phyloP scores from a whole-genome alignment of 64 coral and sea anemone species.

The Porites australiensis region DNA sequence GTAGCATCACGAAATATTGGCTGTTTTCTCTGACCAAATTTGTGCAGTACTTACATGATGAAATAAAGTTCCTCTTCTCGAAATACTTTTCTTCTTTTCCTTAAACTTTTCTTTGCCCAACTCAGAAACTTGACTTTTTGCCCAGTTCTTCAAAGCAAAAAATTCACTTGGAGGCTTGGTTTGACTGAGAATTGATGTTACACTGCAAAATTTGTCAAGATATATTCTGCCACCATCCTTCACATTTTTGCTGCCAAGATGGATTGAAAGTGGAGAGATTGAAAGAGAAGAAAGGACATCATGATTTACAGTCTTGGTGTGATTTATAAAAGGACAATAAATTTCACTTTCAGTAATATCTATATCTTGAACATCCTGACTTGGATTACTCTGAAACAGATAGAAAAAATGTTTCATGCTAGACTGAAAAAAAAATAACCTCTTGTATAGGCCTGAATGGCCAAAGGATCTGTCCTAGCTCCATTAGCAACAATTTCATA shows the following conservation, averaged over 20 bases:
- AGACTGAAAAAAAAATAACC: background rate
- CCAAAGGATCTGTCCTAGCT: no score
- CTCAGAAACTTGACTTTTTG: constrained; percentile 75
- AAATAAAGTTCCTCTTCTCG: constrained; percentile 72
- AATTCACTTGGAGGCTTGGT: constrained; percentile 84
- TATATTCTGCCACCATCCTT: constrained; percentile 55
- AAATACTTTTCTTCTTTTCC: constrained; percentile 66
- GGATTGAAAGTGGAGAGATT: background rate
- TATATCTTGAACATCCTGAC: constrained; percentile 4
- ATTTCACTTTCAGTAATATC: background rate
- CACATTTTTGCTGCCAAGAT: background rate
- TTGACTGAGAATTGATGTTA: constrained; percentile 81
- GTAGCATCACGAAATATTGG: no score
- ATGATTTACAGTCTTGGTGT: background rate
- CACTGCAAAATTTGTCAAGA: constrained; percentile 74
- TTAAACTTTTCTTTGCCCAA: constrained; percentile 80
- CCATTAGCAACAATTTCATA: no score
- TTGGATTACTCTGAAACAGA: constrained; percentile 15
- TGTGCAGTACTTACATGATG: constrained; percentile 64
- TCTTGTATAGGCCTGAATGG: background rate
- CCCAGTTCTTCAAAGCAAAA: constrained; percentile 90
- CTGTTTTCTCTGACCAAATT: no score
- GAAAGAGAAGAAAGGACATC: background rate
- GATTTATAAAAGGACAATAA: constrained; percentile 32
- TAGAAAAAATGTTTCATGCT: background rate